Conservation (phyloP, 1,140 invertebrate genomes). For the Chrysopa pallens region DNA sequence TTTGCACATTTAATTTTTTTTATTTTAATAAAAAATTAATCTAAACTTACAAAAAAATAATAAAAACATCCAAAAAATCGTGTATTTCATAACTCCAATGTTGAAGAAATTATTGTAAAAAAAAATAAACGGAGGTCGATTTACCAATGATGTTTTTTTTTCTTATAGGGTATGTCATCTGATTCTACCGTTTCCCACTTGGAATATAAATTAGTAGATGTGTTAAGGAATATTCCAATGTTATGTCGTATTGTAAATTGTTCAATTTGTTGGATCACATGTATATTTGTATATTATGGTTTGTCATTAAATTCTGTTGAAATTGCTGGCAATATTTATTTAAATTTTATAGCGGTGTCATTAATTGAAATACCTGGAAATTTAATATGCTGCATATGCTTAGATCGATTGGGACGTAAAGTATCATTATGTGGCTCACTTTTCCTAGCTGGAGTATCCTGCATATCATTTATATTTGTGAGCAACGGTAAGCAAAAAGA, state of each 20-base stretch:
- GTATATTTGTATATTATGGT: conserved; percentile 41
- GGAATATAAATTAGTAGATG: not conserved
- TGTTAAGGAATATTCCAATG: conserved; percentile 19
- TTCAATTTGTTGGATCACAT: conserved; percentile 28
- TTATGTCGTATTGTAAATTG: conserved; percentile 22
- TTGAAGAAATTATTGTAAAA: too few relatives aligned
- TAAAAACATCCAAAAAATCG: too few relatives aligned
- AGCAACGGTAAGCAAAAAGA: conserved; percentile 11
- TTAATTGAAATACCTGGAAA: conserved; percentile 34
- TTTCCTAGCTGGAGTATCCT: conserved; percentile 23
- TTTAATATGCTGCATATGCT: conserved; percentile 26
- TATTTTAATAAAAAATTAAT: too few relatives aligned
- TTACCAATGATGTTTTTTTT: too few relatives aligned
- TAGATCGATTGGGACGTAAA: conserved; percentile 37
- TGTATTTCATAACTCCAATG: too few relatives aligned
- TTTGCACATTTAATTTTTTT: too few relatives aligned
- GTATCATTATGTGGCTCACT: conserved; percentile 30
- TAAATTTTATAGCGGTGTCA: conserved; percentile 29
- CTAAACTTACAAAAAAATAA: too few relatives aligned
- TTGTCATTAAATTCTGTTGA: conserved; percentile 40
- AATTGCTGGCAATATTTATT: conserved; percentile 31
- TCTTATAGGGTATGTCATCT: too few relatives aligned
- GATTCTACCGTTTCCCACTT: too few relatives aligned
- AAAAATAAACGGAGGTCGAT: too few relatives aligned
- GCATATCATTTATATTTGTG: conserved; percentile 23